These are phyloP conservation scores for Coptotermes formosanus DNA, from an alignment of 1,140 invertebrate genomes.

Conservation along the genomic window DNA sequence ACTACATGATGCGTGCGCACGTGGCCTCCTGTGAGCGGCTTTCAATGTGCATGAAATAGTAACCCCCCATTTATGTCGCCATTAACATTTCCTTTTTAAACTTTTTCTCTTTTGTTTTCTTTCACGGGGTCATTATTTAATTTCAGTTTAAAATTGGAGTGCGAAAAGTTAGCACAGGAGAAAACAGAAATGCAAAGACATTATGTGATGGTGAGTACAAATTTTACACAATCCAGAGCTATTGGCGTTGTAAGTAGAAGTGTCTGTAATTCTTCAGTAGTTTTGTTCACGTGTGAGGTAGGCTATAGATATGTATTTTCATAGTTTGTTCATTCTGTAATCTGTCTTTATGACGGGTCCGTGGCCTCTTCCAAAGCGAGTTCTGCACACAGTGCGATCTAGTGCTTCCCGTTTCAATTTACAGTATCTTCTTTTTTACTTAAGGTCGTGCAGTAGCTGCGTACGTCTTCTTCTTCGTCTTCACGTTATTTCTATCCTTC, in stretches of 20 bases:
- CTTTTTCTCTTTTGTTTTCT: conserved; percentile 11
- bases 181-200: conserved; percentile 98
- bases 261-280: not conserved
- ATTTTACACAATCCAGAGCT: not conserved
- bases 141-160: conserved; percentile 46
- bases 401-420: too few relatives aligned
- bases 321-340: too few relatives aligned
- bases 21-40: not conserved
- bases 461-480: too few relatives aligned
- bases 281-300: not conserved
- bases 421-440: too few relatives aligned
- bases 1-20: not conserved
- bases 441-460: too few relatives aligned
- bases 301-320: too few relatives aligned
- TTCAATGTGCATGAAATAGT: conserved; percentile 4
- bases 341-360: too few relatives aligned
- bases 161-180: conserved; percentile 61
- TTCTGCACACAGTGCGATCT: too few relatives aligned
- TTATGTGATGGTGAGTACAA: conserved; percentile 91
- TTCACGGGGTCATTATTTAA: conserved; percentile 1
- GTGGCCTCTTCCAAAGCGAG: too few relatives aligned
- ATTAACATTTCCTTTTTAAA: conserved; percentile 22
- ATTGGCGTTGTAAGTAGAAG: not conserved
- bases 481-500: too few relatives aligned
- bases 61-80: conserved; percentile 20